phyloP scores from a whole-genome alignment of 2,113 vertebrate genomes.

The Lichenostomus cassidix region DNA sequence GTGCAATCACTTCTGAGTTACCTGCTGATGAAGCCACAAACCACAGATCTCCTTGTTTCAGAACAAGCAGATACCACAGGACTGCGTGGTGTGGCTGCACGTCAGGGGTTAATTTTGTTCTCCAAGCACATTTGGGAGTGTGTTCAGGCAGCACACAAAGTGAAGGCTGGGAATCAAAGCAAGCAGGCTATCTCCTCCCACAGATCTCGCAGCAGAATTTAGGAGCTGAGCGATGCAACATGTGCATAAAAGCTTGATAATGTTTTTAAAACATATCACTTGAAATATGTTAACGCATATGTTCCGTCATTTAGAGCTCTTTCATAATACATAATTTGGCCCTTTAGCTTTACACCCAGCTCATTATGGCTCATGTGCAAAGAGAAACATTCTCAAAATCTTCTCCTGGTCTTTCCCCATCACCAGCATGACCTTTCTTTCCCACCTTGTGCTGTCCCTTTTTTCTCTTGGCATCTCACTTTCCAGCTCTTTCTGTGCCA shows the following conservation, averaged over 20 bases:
- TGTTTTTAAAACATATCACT: slow-evolving; percentile 67
- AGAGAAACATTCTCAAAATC: neutral
- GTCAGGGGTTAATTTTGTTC: slow-evolving; percentile 47
- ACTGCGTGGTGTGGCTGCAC: neutral
- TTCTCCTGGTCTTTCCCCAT: neutral
- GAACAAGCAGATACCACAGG: neutral
- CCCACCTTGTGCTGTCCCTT: neutral
- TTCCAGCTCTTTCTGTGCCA: neutral
- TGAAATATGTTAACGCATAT: slow-evolving; percentile 69
- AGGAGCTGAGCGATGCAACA: slow-evolving; percentile 55
- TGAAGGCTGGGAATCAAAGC: slow-evolving; percentile 54
- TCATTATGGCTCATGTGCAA: slow-evolving; percentile 14
- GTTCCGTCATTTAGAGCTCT: slow-evolving; percentile 50
- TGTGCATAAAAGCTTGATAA: slow-evolving; percentile 67
- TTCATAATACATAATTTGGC: slow-evolving; percentile 51
- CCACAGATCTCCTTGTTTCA: neutral
- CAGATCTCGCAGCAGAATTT: slow-evolving; percentile 54
- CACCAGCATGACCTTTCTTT: neutral
- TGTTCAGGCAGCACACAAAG: slow-evolving; percentile 39
- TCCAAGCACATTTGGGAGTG: slow-evolving; percentile 20
- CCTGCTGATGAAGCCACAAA: neutral
- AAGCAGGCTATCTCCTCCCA: slow-evolving; percentile 61
- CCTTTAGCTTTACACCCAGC: slow-evolving; percentile 50
- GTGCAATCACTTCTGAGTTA: neutral
- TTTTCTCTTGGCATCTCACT: neutral